These are phyloP conservation scores for Meriones unguiculatus DNA, from an alignment of 2,113 vertebrate genomes.

Conservation along the genomic window DNA sequence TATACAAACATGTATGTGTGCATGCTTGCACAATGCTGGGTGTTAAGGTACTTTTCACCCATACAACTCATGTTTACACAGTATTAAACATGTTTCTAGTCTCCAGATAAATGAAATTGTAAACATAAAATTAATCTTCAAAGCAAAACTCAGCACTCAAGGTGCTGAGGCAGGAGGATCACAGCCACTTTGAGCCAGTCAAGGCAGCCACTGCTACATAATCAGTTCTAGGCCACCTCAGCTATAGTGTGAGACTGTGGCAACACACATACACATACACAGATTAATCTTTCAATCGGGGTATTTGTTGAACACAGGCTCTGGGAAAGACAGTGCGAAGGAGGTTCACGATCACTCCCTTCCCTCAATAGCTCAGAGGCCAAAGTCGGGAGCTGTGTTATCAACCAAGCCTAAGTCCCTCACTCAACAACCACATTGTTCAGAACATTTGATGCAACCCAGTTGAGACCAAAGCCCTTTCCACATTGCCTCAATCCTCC, in stretches of 20 bases:
- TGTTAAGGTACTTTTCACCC: not conserved
- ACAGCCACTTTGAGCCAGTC: not conserved
- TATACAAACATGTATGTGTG: accelerated
- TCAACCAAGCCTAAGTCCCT: not conserved
- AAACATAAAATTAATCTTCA: not conserved
- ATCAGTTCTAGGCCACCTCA: not conserved
- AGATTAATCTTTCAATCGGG: not conserved
- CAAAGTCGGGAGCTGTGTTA: not conserved
- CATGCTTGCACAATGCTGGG: not conserved
- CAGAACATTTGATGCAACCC: not conserved
- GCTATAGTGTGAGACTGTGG: not conserved
- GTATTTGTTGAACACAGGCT: not conserved
- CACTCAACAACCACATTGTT: not conserved
- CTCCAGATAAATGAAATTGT: not conserved
- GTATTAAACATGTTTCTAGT: not conserved
- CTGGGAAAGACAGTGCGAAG: not conserved
- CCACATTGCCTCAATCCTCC: not conserved
- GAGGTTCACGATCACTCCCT: not conserved
- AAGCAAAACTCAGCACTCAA: not conserved
- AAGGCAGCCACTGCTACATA: not conserved
- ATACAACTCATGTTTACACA: not conserved
- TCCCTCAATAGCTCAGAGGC: not conserved
- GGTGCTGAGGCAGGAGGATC: not conserved
- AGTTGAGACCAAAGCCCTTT: not conserved
- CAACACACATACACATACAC: not conserved